Evolutionary conservation across 2,797 vertebrate genomes (phyloP).

Genomic region (Sparus aurata): DNA sequence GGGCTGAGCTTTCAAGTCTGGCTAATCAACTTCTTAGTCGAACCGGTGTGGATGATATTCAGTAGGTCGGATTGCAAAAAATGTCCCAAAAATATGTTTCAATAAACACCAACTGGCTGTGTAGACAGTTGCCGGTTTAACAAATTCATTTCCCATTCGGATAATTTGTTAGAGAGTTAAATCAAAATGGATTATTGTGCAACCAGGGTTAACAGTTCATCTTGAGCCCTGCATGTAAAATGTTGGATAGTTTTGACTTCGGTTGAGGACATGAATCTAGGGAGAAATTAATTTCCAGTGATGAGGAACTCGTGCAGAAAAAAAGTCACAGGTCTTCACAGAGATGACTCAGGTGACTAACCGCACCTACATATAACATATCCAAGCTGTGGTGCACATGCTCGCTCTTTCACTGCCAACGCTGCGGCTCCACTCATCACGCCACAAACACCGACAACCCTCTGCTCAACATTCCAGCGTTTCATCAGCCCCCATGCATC

Average conservation of each 20-base stretch:
- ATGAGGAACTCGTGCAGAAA: background rate
- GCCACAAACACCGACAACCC: slow-evolving; percentile 8
- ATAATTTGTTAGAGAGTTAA: too few species aligned
- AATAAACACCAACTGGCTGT: too few species aligned
- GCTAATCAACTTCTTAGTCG: too few species aligned
- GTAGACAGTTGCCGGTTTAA: too few species aligned
- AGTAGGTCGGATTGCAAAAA: too few species aligned
- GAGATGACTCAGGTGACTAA: slow-evolving; percentile 1
- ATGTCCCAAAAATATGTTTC: too few species aligned
- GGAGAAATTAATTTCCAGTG: background rate
- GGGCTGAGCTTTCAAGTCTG: too few species aligned
- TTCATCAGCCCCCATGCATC: slow-evolving; percentile 4
- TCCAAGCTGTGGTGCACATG: background rate
- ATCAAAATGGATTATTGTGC: too few species aligned
- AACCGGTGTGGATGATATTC: too few species aligned
- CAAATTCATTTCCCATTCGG: too few species aligned
- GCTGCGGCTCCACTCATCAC: background rate
- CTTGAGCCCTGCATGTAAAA: background rate
- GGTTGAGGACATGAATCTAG: background rate
- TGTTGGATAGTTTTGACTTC: background rate
- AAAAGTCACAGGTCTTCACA: background rate
- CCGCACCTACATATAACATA: background rate
- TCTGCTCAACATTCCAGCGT: slow-evolving; percentile 23
- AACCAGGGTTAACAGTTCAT: too few species aligned
- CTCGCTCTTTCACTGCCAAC: slow-evolving; percentile 5